Percentiles rank a stretch among this genome's conserved stretches.
phyloP scores from a whole-genome alignment of 2,113 vertebrate species.

The Cryptotis parvus region DNA sequence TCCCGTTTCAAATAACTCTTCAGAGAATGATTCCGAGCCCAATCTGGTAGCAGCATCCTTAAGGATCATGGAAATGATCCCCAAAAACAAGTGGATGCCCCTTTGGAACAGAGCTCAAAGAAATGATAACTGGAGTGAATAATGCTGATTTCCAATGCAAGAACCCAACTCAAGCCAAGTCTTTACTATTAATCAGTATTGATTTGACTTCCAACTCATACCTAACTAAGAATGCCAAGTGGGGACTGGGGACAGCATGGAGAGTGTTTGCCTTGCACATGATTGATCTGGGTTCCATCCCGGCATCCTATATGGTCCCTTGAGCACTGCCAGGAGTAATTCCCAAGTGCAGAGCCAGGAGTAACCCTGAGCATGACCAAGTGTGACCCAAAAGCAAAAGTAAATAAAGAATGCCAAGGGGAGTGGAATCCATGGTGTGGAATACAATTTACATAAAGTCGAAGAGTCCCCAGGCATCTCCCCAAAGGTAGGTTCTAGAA shows the following conservation, averaged over 20 bases:
- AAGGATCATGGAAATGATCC: not conserved
- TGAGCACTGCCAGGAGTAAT: no score
- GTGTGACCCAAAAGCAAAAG: no score
- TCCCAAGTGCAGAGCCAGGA: no score
- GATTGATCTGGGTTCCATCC: no score
- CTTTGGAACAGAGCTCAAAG: not conserved
- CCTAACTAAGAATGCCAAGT: not conserved
- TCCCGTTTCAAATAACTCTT: not conserved
- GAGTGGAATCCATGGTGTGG: no score
- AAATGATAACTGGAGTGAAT: not conserved
- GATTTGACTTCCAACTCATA: not conserved
- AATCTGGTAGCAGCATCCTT: not conserved
- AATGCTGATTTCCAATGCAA: not conserved
- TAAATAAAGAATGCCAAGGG: no score
- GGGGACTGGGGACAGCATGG: no score
- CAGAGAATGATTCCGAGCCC: not conserved
- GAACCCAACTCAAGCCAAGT: not conserved
- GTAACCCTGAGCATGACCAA: no score
- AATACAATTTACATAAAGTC: not conserved
- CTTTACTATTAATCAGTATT: not conserved
- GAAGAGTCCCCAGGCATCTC: not conserved
- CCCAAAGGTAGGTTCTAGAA: not conserved
- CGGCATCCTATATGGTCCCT: no score
- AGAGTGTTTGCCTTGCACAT: no score
- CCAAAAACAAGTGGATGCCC: not conserved